These are phyloP conservation scores for Salvelinus alpinus DNA, from an alignment of 2,113 vertebrate species.

Conservation along the genomic window DNA sequence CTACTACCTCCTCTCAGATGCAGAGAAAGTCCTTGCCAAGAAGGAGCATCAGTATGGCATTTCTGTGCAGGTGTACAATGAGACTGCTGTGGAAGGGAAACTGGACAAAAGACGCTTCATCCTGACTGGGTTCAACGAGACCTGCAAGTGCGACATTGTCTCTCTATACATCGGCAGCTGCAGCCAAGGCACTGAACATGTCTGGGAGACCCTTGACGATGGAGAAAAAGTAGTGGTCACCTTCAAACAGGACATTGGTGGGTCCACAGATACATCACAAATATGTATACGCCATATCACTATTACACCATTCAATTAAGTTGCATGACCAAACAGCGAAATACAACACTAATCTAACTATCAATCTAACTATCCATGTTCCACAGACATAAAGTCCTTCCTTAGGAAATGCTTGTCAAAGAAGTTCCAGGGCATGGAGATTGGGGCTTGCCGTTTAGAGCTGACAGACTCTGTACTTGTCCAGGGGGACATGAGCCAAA, in stretches of 20 bases:
- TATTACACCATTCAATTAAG: not conserved
- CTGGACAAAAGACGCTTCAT: conserved; percentile 49
- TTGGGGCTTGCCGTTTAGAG: conserved; percentile 38
- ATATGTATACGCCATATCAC: not conserved
- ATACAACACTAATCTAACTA: too few relatives aligned
- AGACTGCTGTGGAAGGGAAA: conserved; percentile 6
- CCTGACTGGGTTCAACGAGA: conserved; percentile 49
- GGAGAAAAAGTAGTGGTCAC: conserved; percentile 47
- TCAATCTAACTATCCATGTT: not conserved
- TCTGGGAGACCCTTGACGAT: conserved; percentile 54
- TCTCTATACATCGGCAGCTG: conserved; percentile 56
- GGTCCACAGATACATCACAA: not conserved
- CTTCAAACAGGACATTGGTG: conserved; percentile 58
- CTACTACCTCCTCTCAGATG: conserved; percentile 30
- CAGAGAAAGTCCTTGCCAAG: conserved; percentile 32
- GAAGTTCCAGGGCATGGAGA: conserved; percentile 40
- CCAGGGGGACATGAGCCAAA: conserved; percentile 41
- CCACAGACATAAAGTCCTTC: conserved; percentile 48
- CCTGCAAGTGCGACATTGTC: conserved; percentile 31
- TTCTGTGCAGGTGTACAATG: conserved; percentile 38
- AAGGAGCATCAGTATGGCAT: conserved; percentile 42
- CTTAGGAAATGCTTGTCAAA: conserved; percentile 44
- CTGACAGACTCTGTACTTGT: conserved; percentile 49
- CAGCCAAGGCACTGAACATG: conserved; percentile 40
- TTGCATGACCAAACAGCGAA: not conserved